Base-by-base conservation (phyloP, 2,797 vertebrate species). In the Tympanoctomys barrerae region DNA sequence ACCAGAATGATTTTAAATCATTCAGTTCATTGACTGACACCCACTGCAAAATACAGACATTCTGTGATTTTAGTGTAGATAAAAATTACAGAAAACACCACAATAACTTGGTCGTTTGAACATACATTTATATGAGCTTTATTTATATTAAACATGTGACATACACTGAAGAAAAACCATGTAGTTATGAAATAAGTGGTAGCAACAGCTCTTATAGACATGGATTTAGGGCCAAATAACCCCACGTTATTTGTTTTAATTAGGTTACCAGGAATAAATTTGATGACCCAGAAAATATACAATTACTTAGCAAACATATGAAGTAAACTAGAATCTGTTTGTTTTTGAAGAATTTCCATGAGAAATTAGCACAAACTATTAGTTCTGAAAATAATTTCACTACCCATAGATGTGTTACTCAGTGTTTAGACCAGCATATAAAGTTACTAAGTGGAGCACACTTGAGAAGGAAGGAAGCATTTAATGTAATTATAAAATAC, bases 291-390 rank as follows among this genome's bases (percentile, higher is more conserved):
- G 28, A 57, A 89, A 89, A 82, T 85, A 79, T 1, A 28, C 26
- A 61, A 31, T 46, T 82, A 68, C 39, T 33, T 85, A 80, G 81
- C 46, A 86, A 95, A 88, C 39, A 49, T 26, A 94, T 81, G 87
- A 96, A 81, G 12, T 21, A 62, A 75, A 98, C 86, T 81, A 98
- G 98, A 97, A 97, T 94, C 68, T 94, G 95, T 94, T 98, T 96
- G 97, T 97, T 99, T 99, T 98, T 99, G 98, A 99, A 92, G 98
- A 97, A 98, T 97, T 96, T 98, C 98, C 97, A 97, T 94, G 94
- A 83, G 97, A 97, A 98, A 97, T 64, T 54, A 86, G 70, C 33
- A 80, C 96, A 81, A 70, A 88, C 10, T 90, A 97, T 84, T 98
- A 94, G 97, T 98, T 97, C 89, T 98, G 93, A 89, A 97, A 93